Percentiles rank a stretch among this genome's conserved stretches.
Conservation (phyloP, 1,140 invertebrate species). For the Ostrea edulis region DNA sequence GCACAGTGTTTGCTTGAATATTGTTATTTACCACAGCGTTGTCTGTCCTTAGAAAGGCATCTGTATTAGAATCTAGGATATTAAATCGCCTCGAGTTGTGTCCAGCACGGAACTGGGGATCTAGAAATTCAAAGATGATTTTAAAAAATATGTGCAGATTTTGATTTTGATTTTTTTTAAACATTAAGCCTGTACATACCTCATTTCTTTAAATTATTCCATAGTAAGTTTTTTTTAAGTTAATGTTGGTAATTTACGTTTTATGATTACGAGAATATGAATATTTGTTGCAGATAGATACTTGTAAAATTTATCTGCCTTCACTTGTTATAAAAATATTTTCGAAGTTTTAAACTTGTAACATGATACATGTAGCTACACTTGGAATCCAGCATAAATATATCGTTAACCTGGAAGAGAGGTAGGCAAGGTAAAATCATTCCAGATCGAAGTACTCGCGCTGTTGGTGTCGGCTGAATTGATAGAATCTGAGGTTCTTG, state of each 20-base stretch:
- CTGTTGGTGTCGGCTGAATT: neutral
- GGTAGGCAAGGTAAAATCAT: neutral
- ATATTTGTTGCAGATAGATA: no score
- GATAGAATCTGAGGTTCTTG: neutral
- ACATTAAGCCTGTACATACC: no score
- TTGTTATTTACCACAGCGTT: neutral
- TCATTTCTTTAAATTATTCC: no score
- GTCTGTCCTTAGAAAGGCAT: neutral
- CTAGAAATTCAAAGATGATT: neutral
- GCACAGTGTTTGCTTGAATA: neutral
- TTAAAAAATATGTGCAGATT: neutral
- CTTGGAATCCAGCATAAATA: neutral
- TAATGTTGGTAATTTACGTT: no score
- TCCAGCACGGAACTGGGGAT: neutral
- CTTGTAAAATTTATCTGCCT: no score
- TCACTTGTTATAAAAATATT: no score
- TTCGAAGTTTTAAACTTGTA: no score
- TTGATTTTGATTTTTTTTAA: no score
- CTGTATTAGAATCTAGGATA: neutral
- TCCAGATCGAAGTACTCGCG: neutral
- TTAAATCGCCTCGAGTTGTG: neutral
- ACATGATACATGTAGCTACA: no score
- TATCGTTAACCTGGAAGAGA: conserved; percentile 13
- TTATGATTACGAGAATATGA: no score
- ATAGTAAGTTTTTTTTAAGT: no score